phyloP scores from a whole-genome alignment of 2,113 vertebrate species.

The Nicator chloris region DNA sequence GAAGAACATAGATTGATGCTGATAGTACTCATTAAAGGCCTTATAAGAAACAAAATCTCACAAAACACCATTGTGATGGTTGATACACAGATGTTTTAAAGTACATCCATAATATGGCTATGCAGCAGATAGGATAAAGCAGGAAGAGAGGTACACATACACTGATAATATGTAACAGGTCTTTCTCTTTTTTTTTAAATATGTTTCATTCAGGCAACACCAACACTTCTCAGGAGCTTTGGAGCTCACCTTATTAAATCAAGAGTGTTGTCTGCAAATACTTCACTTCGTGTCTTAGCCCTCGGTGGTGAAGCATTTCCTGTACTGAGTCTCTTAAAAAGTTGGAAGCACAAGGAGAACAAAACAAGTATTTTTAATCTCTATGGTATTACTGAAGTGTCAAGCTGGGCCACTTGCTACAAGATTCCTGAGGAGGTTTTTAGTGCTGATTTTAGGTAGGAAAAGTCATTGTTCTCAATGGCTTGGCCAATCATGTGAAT shows the following conservation, averaged over 20 bases:
- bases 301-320: conserved; percentile 93
- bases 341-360: conserved; percentile 86
- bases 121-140: background rate
- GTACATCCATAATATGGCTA: background rate
- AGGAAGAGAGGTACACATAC: background rate
- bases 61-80: background rate
- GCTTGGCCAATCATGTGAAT: background rate
- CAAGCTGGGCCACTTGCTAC: conserved; percentile 91
- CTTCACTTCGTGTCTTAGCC: conserved; percentile 86
- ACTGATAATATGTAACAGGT: background rate
- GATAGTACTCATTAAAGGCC: background rate
- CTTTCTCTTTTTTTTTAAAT: background rate
- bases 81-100: background rate
- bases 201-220: conserved; percentile 81
- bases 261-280: conserved; percentile 76
- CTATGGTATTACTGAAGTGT: conserved; percentile 96
- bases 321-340: conserved; percentile 69
- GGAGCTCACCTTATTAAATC: conserved; percentile 75
- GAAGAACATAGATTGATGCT: background rate
- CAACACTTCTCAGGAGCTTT: conserved; percentile 86
- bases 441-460: conserved; percentile 61
- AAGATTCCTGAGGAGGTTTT: conserved; percentile 78
- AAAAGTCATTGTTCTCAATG: background rate
- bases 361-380: conserved; percentile 88
- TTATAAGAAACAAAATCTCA: background rate